These are phyloP conservation scores for Actenoides lindsayi DNA, from an alignment of 2,113 vertebrate species.

Conservation along the genomic window DNA sequence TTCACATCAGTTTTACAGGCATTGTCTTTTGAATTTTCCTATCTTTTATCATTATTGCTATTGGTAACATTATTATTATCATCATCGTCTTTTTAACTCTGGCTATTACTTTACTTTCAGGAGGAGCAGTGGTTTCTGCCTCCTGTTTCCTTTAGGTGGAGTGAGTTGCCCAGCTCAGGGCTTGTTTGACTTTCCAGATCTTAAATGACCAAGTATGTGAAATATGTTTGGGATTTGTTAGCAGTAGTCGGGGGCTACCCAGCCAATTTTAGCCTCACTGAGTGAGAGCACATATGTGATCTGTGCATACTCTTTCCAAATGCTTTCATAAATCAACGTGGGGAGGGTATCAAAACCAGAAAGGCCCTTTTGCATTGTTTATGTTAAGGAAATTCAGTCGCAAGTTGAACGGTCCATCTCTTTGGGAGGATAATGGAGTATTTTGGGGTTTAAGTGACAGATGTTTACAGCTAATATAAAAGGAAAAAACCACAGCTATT, in stretches of 20 bases:
- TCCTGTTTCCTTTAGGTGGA: slow-evolving; percentile 48
- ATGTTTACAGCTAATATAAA: neutral
- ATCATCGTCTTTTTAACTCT: neutral
- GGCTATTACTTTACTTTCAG: neutral
- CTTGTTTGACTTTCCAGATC: neutral
- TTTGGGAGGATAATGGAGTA: neutral
- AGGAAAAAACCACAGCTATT: neutral
- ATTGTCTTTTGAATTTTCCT: neutral
- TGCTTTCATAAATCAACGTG: neutral
- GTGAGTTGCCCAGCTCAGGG: neutral
- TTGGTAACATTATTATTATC: neutral
- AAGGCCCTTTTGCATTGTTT: neutral
- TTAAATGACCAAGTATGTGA: neutral
- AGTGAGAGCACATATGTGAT: neutral
- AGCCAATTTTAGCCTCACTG: neutral
- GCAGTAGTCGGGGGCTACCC: neutral
- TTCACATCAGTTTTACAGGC: neutral
- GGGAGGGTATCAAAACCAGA: neutral
- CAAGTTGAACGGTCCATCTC: neutral
- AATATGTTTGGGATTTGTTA: neutral
- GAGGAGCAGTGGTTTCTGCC: neutral
- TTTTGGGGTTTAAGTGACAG: neutral
- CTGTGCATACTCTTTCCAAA: neutral
- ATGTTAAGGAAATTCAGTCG: neutral
- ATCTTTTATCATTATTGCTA: neutral